Evolutionary conservation across 2,888 invertebrate species (phyloP), one percentile per base, ranked within the genome.

Genomic region (Stegana nigrithorax): DNA sequence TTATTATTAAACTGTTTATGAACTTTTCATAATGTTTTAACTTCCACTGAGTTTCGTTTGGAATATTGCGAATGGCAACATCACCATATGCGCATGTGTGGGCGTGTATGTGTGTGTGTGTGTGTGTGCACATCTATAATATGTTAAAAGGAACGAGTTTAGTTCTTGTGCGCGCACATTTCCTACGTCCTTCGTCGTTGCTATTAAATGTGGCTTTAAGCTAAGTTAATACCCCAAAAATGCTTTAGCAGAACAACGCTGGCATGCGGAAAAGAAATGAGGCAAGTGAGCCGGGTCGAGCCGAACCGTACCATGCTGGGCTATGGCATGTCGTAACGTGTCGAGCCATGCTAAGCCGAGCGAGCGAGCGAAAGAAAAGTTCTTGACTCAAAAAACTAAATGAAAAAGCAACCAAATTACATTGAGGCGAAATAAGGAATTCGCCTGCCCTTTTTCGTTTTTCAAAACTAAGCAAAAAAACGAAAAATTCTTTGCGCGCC

Each of bases 151-250:
- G 17, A 21, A 17, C 4, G 19, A 19, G 6, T 19, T 17, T n/a
- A 25, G 23, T 47, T 21, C n/a, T 3, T 5, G 5, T 39, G 14
- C 39, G 39, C 17, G 10, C 21, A 21, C 23, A 19, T 19, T 45
- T 17, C 14, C 6, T 21, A 12, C 45, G 45, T 45, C 36, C 36
- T 36, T 45, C 47, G 21, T 47, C n/a, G n/a, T 50, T 29, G 59
- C 59, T 57, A 60, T 62, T 64, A 62, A 66, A 66, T 56, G 57
- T 58, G 55, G 62, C 59, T 60, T 62, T 66, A 63, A 63, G 63
- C 66, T 57, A 47, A 60, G 60, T 64, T 64, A 59, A 59, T 53
- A 36, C 56, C 59, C 32, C 32, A 55, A 55, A 59, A 64, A 53
- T 47, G 42, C 29, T 60, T 32, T 32, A 36, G 53, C 19, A 32